Base-by-base conservation (phyloP, 2,113 vertebrate species). In the Caranx ignobilis region DNA sequence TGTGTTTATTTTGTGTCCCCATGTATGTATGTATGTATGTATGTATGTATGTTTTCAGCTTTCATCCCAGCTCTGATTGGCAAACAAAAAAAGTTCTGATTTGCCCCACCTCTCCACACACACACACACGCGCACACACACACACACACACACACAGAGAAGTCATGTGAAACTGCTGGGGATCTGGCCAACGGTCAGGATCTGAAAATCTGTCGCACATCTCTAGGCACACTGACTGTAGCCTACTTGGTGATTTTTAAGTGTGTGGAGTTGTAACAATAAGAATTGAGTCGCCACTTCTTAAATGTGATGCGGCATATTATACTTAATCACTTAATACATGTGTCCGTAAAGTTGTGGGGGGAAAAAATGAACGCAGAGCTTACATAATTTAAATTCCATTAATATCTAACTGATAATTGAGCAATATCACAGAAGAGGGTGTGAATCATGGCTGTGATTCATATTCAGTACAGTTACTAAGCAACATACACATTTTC, bases 111-210 rank as follows among this genome's bases (percentile, higher is more conserved):
- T n/a, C n/a, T n/a, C 26, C 26, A 26, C 26, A 26, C 26, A 26
- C 26, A 26, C 26, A 26, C 26, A 26, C 26, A 26, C 26, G 1
- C 26, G 1, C 26, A 26, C 26, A 26, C 26, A 26, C 26, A 26
- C 26, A 26, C 26, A 26, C 26, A 26, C 26, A 26, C 26, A 26
- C 26, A 26, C 26, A 54, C 76, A 95, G 92, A 87, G 71, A 80
- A 4, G 26, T 32, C 57, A 1, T 95, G 94, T 56, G 86, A 92
- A 4, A 85, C 90, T 4, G 87, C 68, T 1, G 89, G 87, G 0
- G 91, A 92, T 0, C 75, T 95, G 3, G 7, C 8, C 1, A 84
- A 94, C 2, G 94, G 94, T 0, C 3, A 64, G n/a, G 0, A 4
- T 6, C n/a, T 6, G 12, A 57, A 56, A 78, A 21, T 2, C 35